Evolutionary conservation across 1,140 invertebrate species (phyloP).

Genomic region (Euwallacea fornicatus): DNA sequence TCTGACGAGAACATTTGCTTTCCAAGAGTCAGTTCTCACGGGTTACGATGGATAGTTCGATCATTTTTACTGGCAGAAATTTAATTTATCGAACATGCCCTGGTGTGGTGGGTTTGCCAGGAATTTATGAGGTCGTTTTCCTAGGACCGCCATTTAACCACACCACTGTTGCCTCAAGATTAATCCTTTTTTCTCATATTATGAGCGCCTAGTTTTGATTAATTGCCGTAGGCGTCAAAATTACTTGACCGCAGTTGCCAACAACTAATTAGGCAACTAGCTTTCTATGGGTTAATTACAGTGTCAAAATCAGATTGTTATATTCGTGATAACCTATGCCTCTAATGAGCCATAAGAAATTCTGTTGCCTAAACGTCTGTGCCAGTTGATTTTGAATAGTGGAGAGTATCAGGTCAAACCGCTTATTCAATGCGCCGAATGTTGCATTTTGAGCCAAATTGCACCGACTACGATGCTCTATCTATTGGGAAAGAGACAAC

Average conservation of each 20-base stretch:
- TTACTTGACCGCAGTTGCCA: constrained; percentile 9
- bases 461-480: no score
- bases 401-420: no score
- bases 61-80: constrained; percentile 23
- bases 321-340: no score
- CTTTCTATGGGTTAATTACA: neutral
- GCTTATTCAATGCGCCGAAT: no score
- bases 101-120: neutral
- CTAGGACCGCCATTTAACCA: neutral
- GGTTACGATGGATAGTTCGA: constrained; percentile 22
- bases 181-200: neutral
- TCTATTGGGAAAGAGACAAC: no score
- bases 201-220: constrained; percentile 5
- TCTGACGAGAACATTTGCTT: constrained; percentile 34
- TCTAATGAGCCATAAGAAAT: no score
- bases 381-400: no score
- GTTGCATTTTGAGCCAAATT: no score
- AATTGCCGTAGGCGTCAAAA: constrained; percentile 1
- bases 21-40: constrained; percentile 35
- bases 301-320: constrained; percentile 7
- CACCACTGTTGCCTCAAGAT: neutral
- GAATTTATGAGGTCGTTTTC: neutral
- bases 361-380: no score
- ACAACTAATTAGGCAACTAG: constrained; percentile 15
- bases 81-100: constrained; percentile 13